Evolutionary conservation across 2,888 invertebrate species (phyloP).

Genomic region (Siphlonurus alternatus): DNA sequence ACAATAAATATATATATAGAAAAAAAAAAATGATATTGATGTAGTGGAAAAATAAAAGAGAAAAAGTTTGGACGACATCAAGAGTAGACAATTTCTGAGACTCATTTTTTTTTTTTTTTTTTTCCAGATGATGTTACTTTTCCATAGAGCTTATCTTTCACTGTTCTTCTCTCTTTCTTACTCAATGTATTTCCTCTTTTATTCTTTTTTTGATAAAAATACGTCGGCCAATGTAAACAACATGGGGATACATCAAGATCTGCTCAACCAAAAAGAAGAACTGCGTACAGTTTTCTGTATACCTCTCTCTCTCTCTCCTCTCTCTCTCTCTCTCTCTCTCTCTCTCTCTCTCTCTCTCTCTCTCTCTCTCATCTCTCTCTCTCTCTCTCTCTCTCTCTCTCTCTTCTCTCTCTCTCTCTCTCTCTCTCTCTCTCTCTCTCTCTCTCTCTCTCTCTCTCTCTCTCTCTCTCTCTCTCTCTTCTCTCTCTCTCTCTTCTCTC

Average conservation of each 20-base stretch:
- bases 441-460: background rate
- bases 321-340: background rate
- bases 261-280: background rate
- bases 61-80: too few species aligned
- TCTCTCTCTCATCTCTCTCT: background rate
- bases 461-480: background rate
- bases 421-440: background rate
- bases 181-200: background rate
- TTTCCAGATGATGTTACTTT: too few species aligned
- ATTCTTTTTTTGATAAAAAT: too few species aligned
- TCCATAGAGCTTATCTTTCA: too few species aligned
- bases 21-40: background rate
- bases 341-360: background rate
- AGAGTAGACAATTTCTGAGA: too few species aligned
- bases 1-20: background rate
- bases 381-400: background rate
- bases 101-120: background rate
- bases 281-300: too few species aligned
- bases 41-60: background rate
- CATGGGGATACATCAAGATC: background rate
- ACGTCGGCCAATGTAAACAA: background rate
- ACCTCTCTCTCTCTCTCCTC: background rate
- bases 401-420: background rate
- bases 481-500: background rate
- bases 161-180: background rate